Conservation (phyloP, 2,888 invertebrate species). For the Eurois occulta region DNA sequence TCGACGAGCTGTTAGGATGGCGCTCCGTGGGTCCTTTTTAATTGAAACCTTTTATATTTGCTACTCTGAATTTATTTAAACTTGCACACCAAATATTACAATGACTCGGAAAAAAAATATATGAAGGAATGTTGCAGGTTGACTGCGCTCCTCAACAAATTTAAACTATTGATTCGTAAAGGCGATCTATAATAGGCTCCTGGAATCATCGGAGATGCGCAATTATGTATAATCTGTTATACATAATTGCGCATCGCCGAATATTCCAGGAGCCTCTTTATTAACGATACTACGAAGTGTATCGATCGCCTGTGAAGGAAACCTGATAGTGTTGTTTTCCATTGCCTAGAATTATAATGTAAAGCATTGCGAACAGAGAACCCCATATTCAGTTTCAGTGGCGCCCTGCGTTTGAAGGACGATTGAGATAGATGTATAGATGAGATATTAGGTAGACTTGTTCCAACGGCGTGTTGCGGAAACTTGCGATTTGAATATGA, state of each 20-base stretch:
- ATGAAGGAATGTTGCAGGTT: too few relatives aligned
- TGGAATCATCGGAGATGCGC: too few relatives aligned
- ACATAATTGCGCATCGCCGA: not conserved
- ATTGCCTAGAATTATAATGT: constrained; percentile 7
- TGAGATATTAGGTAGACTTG: not conserved
- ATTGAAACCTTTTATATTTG: too few relatives aligned
- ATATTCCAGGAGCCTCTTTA: not conserved
- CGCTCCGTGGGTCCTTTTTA: too few relatives aligned
- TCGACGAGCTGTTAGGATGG: too few relatives aligned
- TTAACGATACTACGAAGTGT: not conserved
- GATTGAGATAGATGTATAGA: not conserved
- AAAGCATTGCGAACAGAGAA: not conserved
- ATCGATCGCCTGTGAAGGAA: not conserved
- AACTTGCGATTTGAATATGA: not conserved
- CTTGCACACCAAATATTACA: too few relatives aligned
- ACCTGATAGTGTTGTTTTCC: constrained; percentile 9
- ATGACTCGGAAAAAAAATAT: too few relatives aligned
- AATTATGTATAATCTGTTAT: too few relatives aligned
- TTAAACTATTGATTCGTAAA: too few relatives aligned
- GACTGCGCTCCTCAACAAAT: too few relatives aligned
- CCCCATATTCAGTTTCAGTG: constrained; percentile 1
- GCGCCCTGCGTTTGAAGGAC: not conserved
- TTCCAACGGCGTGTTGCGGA: not conserved
- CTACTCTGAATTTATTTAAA: too few relatives aligned
- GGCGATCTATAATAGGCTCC: too few relatives aligned